Conservation (phyloP, 2,888 invertebrate genomes). For the Nomada hirtipes region DNA sequence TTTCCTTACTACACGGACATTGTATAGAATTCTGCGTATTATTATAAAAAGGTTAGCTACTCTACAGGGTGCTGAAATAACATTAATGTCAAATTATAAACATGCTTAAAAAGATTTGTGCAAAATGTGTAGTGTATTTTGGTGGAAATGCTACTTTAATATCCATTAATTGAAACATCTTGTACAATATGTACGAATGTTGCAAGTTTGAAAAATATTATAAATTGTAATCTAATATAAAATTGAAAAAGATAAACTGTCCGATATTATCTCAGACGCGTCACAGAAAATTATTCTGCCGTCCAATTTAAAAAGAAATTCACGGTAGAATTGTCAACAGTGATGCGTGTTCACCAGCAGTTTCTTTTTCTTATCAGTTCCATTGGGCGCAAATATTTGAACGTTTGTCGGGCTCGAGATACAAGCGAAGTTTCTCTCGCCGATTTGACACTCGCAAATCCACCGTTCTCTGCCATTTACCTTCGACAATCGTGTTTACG, state of each 20-base stretch:
- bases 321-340: background rate
- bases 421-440: background rate
- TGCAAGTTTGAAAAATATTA: no score
- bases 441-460: slow-evolving; percentile 1
- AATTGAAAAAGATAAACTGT: no score
- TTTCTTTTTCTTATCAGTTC: slow-evolving; percentile 28
- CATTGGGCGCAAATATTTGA: slow-evolving; percentile 44
- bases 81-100: no score
- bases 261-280: no score
- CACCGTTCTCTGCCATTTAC: background rate
- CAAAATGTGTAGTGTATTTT: no score
- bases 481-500: background rate
- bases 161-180: no score
- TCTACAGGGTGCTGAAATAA: no score
- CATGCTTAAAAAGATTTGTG: no score
- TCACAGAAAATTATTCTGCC: no score
- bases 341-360: background rate
- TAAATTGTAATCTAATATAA: no score
- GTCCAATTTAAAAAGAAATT: background rate
- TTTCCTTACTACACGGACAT: background rate
- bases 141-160: no score
- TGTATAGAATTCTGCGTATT: background rate
- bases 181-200: no score
- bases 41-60: background rate
- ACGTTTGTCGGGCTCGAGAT: slow-evolving; percentile 5